These are phyloP conservation scores for Rhodinocichla rosea DNA, from an alignment of 2,113 vertebrate genomes.

Conservation along the genomic window DNA sequence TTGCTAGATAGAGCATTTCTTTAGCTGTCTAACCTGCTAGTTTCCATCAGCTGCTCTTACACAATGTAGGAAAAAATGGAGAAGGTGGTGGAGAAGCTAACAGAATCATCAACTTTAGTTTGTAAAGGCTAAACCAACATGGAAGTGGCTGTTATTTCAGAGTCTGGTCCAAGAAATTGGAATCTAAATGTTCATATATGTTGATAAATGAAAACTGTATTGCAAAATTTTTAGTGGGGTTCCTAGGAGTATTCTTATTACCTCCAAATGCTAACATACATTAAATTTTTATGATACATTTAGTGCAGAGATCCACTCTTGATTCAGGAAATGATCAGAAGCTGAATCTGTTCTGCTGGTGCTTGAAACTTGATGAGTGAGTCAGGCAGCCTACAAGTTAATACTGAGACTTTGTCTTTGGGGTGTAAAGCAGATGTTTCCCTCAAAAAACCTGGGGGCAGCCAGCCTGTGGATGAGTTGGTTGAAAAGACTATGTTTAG, in stretches of 20 bases:
- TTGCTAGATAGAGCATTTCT: not conserved
- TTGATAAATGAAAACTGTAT: conserved; percentile 23
- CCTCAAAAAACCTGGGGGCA: not conserved
- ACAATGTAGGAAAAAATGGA: not conserved
- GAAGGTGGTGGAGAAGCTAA: not conserved
- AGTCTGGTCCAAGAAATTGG: conserved; percentile 16
- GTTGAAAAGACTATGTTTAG: not conserved
- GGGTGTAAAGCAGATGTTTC: not conserved
- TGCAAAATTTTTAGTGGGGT: not conserved
- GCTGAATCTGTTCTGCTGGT: not conserved
- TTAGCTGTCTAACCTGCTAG: not conserved
- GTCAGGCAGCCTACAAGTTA: not conserved
- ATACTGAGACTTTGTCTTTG: not conserved
- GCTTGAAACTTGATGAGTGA: not conserved
- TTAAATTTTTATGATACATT: not conserved
- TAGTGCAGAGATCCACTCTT: not conserved
- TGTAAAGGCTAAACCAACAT: not conserved
- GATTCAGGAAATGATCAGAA: not conserved
- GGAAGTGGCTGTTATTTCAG: not conserved
- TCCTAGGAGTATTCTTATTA: not conserved
- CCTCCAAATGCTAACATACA: not conserved
- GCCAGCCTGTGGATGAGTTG: not conserved
- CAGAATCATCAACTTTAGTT: not conserved
- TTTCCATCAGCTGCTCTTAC: not conserved
- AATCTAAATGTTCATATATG: conserved; percentile 19